phyloP scores from a whole-genome alignment of 2,113 vertebrate genomes.

The Etia nguti region DNA sequence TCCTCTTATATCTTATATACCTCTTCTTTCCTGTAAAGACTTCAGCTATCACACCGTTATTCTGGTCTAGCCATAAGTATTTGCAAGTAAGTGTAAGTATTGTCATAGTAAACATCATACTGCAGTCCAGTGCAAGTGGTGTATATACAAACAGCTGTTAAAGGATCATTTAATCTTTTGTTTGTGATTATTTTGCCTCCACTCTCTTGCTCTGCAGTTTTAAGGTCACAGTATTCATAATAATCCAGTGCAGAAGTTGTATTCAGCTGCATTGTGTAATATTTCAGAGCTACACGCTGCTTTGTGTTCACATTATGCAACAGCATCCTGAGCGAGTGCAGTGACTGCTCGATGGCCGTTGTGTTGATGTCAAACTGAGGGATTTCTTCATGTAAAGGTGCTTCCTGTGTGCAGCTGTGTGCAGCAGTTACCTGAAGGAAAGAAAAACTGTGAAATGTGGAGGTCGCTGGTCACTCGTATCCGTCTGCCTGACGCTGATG shows the following conservation, averaged over 20 bases:
- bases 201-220: background rate
- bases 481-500: too few species aligned
- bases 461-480: background rate
- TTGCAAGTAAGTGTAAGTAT: background rate
- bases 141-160: background rate
- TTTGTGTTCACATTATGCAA: background rate
- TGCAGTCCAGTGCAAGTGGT: background rate
- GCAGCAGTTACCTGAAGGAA: slow-evolving; percentile 4
- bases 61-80: background rate
- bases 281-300: background rate
- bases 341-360: background rate
- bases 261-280: background rate
- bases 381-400: slow-evolving; percentile 48
- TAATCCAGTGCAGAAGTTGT: background rate
- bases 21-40: background rate
- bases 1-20: background rate
- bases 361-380: background rate
- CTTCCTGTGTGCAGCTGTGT: slow-evolving; percentile 38
- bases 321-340: background rate
- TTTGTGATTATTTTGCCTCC: background rate
- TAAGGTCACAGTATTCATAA: background rate
- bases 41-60: background rate
- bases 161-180: background rate
- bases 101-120: background rate
- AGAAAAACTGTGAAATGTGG: background rate